Base-by-base conservation (phyloP, 2,113 vertebrate genomes). In the Peromyscus polionotus region DNA sequence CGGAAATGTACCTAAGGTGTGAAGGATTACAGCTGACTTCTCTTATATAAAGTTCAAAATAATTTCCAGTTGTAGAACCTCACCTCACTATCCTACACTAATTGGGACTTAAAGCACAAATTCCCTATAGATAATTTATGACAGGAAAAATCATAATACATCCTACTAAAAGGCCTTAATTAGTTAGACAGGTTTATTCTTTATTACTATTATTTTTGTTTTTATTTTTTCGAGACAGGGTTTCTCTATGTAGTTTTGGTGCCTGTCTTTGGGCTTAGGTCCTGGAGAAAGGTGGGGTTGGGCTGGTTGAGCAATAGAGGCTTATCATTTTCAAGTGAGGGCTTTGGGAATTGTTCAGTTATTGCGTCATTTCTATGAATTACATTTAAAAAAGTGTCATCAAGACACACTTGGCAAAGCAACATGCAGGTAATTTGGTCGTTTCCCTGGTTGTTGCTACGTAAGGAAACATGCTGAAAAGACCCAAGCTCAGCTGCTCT, bases 1-100 rank as follows among this genome's bases (percentile, higher is more conserved):
- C 90, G 9, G 59, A 48, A 2, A 95, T 12, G 65, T 84, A n/a
- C 4, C 19, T 70, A 67, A 54, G 14, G 9, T 68, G 63, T 93
- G 48, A 48, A 65, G 31, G 80, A 3, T 68, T 83, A 5, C 7
- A 86, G 3, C 33, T 85, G 54, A 65, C 19, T 4, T 90, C 42
- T 95, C 73, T 94, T 80, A 70, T 19, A 75, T 94, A 7, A 42
- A 93, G 83, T 22, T 88, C n/a, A 88, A 94, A 59, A 90, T 22
- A 91, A 42, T 95, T 88, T 85, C 80, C 48, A 75, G 1, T 88
- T 84, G 54, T 14, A 68, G 10, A 12, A 22, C 1, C 20, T 80
- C 10, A 7, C 7, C 24, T 72, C 87, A 76, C 45, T 80, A 89
- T 93, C 24, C 19, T 67, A n/a, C 2, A 67, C 68, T 94, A 80